phyloP scores from a whole-genome alignment of 2,113 vertebrate genomes.

The Parus major region DNA sequence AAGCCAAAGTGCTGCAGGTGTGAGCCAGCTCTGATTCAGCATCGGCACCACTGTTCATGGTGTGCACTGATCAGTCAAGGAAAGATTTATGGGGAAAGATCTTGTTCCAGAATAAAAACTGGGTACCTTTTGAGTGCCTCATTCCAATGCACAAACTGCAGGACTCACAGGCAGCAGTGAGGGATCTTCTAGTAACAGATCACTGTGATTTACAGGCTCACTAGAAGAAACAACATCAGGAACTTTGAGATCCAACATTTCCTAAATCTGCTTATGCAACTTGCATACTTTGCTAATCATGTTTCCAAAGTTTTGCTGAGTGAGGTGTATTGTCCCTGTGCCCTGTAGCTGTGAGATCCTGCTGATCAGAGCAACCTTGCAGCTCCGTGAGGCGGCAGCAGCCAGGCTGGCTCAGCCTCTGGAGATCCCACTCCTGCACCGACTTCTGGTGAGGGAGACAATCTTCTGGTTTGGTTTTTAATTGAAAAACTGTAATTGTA shows the following conservation, averaged over 20 bases:
- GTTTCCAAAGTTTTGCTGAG: background rate
- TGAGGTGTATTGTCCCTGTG: background rate
- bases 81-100: background rate
- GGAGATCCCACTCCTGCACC: background rate
- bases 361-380: background rate
- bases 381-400: background rate
- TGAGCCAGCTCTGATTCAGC: background rate
- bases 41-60: background rate
- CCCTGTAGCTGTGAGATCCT: background rate
- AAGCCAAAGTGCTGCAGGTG: background rate
- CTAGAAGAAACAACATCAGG: background rate
- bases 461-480: background rate
- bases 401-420: background rate
- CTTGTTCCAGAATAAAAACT: background rate
- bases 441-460: background rate
- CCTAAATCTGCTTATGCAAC: background rate
- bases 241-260: background rate
- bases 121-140: background rate
- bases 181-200: background rate
- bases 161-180: fast-evolving
- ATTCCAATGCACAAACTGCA: fast-evolving
- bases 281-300: background rate
- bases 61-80: background rate
- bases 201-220: background rate
- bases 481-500: slow-evolving; percentile 27